Conservation (phyloP, 2,888 invertebrate species). For the Ectobius pallidus region DNA sequence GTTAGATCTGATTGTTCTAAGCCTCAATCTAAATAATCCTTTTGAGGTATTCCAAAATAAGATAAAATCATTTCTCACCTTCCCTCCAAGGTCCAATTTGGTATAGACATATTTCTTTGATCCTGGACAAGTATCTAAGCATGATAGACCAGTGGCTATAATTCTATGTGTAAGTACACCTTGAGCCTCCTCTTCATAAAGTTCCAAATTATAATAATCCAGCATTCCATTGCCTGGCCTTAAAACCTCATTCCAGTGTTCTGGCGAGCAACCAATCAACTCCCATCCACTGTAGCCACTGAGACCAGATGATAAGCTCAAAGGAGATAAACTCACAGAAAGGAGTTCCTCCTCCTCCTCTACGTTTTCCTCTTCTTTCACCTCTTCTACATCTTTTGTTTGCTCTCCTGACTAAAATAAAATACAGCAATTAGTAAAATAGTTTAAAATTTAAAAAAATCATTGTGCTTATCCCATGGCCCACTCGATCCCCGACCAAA, state of each 20-base stretch:
- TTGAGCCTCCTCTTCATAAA: neutral
- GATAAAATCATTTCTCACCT: neutral
- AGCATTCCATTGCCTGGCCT: neutral
- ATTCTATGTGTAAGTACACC: neutral
- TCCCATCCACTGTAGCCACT: neutral
- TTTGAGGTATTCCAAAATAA: too few relatives aligned
- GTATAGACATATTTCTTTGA: slow-evolving; percentile 6
- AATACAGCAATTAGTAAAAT: too few relatives aligned
- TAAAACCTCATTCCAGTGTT: neutral
- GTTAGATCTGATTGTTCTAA: too few relatives aligned
- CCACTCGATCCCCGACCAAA: too few relatives aligned
- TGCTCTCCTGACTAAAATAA: too few relatives aligned
- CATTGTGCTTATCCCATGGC: too few relatives aligned
- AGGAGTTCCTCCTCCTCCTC: too few relatives aligned
- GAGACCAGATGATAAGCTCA: neutral
- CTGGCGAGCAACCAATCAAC: neutral
- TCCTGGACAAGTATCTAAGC: neutral
- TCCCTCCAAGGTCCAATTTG: neutral
- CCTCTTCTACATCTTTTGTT: too few relatives aligned
- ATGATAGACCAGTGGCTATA: neutral
- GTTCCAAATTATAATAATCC: neutral
- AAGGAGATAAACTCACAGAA: neutral
- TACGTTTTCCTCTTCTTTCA: too few relatives aligned
- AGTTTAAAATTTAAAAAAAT: too few relatives aligned
- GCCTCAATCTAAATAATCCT: too few relatives aligned